Evolutionary conservation across 2,797 vertebrate species (phyloP).

Genomic region (Mormyrus proboscirostris): DNA sequence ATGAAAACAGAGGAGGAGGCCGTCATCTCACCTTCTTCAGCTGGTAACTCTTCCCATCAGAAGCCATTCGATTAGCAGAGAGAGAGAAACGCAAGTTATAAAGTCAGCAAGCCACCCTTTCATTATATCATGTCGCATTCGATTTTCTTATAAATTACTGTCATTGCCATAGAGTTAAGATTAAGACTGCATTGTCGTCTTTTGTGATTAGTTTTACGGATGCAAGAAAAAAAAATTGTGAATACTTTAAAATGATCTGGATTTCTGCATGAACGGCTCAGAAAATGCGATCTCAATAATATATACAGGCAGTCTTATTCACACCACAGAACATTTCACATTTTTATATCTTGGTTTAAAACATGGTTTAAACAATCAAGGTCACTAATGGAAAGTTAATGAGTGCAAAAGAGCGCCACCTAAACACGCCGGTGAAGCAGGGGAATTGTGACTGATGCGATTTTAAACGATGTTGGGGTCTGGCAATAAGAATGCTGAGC

Average conservation of each 20-base stretch:
- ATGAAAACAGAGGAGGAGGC: slow-evolving; percentile 13
- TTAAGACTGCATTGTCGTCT: neutral
- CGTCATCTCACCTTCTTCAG: slow-evolving; percentile 61
- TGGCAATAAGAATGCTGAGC: neutral
- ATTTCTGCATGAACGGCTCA: neutral
- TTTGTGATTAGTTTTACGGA: neutral
- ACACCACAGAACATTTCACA: neutral
- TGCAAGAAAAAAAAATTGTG: neutral
- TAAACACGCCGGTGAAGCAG: neutral
- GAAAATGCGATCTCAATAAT: neutral
- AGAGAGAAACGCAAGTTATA: slow-evolving; percentile 14
- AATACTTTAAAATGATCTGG: neutral
- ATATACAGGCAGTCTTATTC: neutral
- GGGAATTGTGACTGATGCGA: neutral
- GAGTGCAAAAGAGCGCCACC: neutral
- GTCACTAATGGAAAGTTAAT: neutral
- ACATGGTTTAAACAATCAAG: neutral
- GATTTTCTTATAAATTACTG: neutral
- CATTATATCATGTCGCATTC: neutral
- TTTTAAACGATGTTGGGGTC: neutral
- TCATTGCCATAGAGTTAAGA: neutral
- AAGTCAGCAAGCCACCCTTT: neutral
- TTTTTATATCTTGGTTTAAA: neutral
- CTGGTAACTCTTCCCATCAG: slow-evolving; percentile 56
- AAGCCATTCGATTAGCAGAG: slow-evolving; percentile 13